Percentiles rank a stretch among this genome's conserved stretches.
phyloP scores from a whole-genome alignment of 2,113 vertebrate genomes.

The Donacobius atricapilla region DNA sequence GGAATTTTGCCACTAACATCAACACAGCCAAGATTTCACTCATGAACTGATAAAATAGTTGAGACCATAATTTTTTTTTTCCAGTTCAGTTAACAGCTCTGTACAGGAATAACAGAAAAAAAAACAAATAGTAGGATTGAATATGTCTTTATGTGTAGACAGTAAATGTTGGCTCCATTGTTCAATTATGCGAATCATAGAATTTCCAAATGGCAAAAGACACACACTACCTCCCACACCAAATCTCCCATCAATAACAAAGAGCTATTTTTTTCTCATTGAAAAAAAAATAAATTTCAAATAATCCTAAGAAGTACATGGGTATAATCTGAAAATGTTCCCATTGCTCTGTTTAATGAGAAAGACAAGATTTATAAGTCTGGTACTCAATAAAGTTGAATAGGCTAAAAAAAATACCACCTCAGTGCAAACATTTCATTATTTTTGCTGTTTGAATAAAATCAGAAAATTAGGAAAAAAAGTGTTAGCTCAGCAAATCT shows the following conservation, averaged over 20 bases:
- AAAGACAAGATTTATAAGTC: background rate
- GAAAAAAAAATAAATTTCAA: background rate
- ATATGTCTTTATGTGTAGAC: background rate
- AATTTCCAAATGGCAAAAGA: background rate
- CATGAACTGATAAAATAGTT: background rate
- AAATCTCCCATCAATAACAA: background rate
- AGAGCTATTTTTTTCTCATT: background rate
- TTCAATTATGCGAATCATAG: background rate
- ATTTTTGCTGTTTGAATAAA: background rate
- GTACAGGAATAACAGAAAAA: background rate
- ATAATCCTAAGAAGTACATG: background rate
- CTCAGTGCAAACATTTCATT: background rate
- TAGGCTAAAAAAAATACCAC: background rate
- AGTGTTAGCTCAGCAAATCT: background rate
- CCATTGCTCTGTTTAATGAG: background rate
- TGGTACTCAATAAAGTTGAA: background rate
- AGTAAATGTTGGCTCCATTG: background rate
- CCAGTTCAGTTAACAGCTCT: background rate
- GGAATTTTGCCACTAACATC: constrained; percentile 10
- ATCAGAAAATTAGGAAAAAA: background rate
- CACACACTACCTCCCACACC: rapidly evolving
- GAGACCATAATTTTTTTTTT: background rate
- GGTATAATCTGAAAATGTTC: background rate
- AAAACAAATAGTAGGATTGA: background rate
- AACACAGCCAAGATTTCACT: background rate